phyloP scores from a whole-genome alignment of 2,797 vertebrate species.

The Todus mexicanus region DNA sequence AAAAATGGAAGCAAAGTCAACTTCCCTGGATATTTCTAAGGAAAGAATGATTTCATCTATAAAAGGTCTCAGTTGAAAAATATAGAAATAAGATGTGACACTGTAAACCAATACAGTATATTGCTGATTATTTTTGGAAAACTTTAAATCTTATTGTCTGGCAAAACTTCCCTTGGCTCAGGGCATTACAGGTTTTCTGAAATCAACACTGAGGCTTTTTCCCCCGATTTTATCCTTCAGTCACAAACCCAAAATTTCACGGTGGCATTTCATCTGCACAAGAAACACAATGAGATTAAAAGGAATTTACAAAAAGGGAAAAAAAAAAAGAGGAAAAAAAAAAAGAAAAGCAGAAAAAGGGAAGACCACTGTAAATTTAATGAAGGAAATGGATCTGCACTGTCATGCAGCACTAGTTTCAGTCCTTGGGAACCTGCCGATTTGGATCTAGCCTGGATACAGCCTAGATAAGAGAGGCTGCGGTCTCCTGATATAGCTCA shows the following conservation, averaged over 20 bases:
- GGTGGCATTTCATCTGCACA: not conserved
- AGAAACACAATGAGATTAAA: conserved; percentile 1
- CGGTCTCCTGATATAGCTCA: not conserved
- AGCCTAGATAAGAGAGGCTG: not conserved
- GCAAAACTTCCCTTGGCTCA: not conserved
- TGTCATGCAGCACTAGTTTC: not conserved
- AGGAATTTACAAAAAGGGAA: not conserved
- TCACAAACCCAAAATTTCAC: not conserved
- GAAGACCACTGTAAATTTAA: not conserved
- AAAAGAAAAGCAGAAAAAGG: not conserved
- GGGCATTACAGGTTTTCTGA: not conserved
- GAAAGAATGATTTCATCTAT: not conserved
- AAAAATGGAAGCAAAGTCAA: conserved; percentile 4
- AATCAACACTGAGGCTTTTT: not conserved
- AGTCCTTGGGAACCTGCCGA: not conserved
- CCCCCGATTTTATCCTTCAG: not conserved
- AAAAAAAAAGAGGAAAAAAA: not conserved
- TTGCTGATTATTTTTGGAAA: not conserved
- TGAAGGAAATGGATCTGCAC: not conserved
- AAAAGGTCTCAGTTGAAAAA: not conserved
- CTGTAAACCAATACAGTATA: not conserved
- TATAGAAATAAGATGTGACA: not conserved
- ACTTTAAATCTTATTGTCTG: not conserved
- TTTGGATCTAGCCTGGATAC: not conserved
- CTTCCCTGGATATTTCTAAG: not conserved